These are phyloP conservation scores for Nezara viridula DNA, from an alignment of 2,888 invertebrate species.

Conservation along the genomic window DNA sequence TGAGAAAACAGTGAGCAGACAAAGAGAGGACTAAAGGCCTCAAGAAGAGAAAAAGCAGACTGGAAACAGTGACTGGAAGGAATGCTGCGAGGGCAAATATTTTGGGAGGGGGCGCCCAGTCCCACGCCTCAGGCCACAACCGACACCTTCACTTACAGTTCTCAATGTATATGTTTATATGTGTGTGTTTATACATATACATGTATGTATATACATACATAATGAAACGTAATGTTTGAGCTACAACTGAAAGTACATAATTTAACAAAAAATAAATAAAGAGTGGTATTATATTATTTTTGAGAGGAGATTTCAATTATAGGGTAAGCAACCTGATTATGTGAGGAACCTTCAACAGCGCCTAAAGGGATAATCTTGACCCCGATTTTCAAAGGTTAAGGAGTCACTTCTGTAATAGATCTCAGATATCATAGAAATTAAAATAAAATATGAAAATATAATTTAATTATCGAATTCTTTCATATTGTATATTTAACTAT, in stretches of 20 bases:
- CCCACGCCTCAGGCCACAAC: neutral
- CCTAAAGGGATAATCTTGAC: neutral
- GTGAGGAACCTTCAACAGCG: neutral
- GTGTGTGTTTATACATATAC: neutral
- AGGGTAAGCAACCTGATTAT: neutral
- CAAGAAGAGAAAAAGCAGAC: neutral
- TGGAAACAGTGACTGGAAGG: conserved; percentile 48
- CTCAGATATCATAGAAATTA: too few relatives aligned
- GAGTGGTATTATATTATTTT: too few relatives aligned
- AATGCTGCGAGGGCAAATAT: conserved; percentile 14
- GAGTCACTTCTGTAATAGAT: too few relatives aligned
- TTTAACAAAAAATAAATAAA: too few relatives aligned
- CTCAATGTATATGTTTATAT: neutral
- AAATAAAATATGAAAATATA: too few relatives aligned
- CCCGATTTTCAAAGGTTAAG: neutral
- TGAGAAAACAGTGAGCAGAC: neutral
- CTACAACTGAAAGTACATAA: too few relatives aligned
- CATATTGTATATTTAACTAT: too few relatives aligned
- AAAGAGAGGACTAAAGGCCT: neutral
- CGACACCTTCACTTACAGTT: neutral
- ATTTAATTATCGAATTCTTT: too few relatives aligned
- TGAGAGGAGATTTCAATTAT: too few relatives aligned
- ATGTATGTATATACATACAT: neutral
- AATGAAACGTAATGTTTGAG: too few relatives aligned
- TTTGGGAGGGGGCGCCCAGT: conserved; percentile 4